Base-by-base conservation (phyloP, 37 sponge, comb jelly and placozoan species). In the Spongilla lacustris region DNA sequence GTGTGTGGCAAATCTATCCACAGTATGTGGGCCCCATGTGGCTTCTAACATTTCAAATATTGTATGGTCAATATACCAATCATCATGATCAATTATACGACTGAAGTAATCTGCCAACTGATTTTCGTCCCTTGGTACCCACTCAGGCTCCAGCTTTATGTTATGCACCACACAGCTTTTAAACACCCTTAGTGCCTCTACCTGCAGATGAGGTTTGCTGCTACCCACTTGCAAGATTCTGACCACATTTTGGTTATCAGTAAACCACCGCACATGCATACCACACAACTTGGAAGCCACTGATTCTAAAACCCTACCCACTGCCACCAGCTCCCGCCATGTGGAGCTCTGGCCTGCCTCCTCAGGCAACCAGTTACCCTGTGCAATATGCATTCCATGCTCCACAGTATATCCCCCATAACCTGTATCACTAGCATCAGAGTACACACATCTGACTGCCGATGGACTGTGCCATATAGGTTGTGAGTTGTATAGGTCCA, bases 171-270 rank as follows among this genome's bases (percentile, higher is more conserved):
- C 50, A 19, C 50, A 25, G 17, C 68, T 0, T 23, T 4, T 21
- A 37, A 86, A 79, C 33, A 86, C 69, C 11, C n/a, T 58, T 13
- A 79, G 19, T 28, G 87, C 81, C 29, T 37, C 81, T 23, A 24
- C 81, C n/a, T 87, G 67, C 33, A 78, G 72, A 30, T 36, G 21
- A 58, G 73, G 80, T 66, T 50, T 69, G 35, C 30, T 38, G 30
- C 79, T 79, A 10, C 80, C 87, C 4, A 34, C 26, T 35, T 70
- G 50, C 13, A 86, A 27, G 1, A 86, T 86, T 6, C 80, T 21
- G 10, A 71, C 87, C 19, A 79, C 87, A 46, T 78, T 79, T 73
- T 86, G 87, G 69, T 79, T 86, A 26, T 86, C 87, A 21, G 87
- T 86, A 22, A 71, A 46, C 80, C 74, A 79, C 26, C 27, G 22